Evolutionary conservation across 2,113 vertebrate species (phyloP).

Genomic region (Caracal caracal): DNA sequence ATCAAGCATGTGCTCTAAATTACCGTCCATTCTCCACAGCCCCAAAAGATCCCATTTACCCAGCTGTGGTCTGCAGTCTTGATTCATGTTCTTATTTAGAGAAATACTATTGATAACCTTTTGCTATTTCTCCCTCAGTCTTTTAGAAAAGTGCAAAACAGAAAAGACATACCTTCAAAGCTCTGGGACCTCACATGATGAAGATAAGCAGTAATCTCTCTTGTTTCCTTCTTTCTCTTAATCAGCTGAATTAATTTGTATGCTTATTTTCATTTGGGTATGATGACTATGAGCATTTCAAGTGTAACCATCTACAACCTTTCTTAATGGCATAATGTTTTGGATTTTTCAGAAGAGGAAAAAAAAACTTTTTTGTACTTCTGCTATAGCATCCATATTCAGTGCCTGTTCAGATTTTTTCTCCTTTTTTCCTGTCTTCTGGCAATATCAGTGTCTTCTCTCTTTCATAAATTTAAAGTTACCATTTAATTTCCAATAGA

Average conservation of each 20-base stretch:
- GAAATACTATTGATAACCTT: neutral
- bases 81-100: neutral
- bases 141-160: slow-evolving; percentile 11
- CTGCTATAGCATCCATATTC: neutral
- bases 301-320: neutral
- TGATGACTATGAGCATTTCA: neutral
- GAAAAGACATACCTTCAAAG: neutral
- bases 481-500: neutral
- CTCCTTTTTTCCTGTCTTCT: neutral
- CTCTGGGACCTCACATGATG: neutral
- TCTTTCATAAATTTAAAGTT: neutral
- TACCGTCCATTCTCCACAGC: neutral
- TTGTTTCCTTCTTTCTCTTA: neutral
- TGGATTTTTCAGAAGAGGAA: neutral
- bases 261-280: neutral
- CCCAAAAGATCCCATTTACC: neutral
- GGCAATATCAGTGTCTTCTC: neutral
- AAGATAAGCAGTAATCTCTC: neutral
- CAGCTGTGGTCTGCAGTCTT: neutral
- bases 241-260: neutral
- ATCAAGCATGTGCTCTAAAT: neutral
- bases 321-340: neutral
- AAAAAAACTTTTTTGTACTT: neutral
- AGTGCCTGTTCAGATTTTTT: neutral
- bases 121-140: neutral